Percentiles rank a stretch among this genome's conserved stretches.
Conservation (phyloP, 2,113 vertebrate genomes). For the Gobio gobio region DNA sequence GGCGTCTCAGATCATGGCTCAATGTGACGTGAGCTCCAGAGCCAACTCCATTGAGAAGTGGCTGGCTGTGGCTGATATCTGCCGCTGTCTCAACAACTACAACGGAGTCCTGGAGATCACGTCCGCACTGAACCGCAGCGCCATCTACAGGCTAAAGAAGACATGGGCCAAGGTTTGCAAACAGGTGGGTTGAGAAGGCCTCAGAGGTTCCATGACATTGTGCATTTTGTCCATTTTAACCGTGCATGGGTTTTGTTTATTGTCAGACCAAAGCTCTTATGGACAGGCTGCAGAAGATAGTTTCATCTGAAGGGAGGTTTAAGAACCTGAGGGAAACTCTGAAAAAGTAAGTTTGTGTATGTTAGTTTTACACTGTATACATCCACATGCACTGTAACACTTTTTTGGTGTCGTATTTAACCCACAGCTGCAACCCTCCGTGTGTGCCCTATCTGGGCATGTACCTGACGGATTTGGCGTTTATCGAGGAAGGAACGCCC, state of each 20-base stretch:
- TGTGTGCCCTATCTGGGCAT: constrained; percentile 89
- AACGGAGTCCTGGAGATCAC: constrained; percentile 88
- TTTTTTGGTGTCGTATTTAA: not conserved
- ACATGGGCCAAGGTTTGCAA: constrained; percentile 90
- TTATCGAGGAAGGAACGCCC: constrained; percentile 90
- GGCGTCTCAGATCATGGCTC: constrained; percentile 88
- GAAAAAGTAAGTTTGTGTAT: constrained; percentile 81
- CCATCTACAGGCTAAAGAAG: constrained; percentile 89
- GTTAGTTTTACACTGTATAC: not conserved
- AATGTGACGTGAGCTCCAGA: constrained; percentile 79
- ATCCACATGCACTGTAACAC: not conserved
- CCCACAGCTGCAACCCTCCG: constrained; percentile 85
- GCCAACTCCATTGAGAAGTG: constrained; percentile 87
- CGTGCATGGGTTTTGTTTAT: constrained; percentile 55
- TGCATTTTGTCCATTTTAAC: not conserved
- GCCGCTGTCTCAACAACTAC: constrained; percentile 88
- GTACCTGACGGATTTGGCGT: constrained; percentile 88
- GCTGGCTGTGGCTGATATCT: constrained; percentile 87
- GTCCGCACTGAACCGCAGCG: constrained; percentile 88
- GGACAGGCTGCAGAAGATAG: constrained; percentile 89
- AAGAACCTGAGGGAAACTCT: constrained; percentile 91
- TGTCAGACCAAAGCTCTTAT: constrained; percentile 86
- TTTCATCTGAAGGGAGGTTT: constrained; percentile 91
- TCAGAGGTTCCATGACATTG: too few species aligned
- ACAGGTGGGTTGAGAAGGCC: constrained; percentile 72